These are phyloP conservation scores for Ceratosolen fusciceps DNA, from an alignment of 1,140 invertebrate genomes.

Conservation along the genomic window DNA sequence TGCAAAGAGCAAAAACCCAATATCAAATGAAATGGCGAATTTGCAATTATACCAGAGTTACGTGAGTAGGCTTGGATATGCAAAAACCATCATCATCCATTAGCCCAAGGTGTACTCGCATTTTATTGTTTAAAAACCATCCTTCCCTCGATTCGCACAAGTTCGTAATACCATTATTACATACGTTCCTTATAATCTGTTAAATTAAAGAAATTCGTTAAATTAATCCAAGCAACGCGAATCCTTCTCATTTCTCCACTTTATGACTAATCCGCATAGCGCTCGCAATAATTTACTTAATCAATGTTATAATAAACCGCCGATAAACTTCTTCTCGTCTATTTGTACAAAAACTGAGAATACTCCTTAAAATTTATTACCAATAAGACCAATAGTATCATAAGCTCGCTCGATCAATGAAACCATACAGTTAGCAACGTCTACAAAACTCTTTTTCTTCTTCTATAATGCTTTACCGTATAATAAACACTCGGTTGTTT, in stretches of 20 bases:
- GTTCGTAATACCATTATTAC: not conserved
- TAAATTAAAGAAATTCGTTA: not conserved
- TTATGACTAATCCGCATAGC: not conserved
- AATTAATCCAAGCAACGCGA: not conserved
- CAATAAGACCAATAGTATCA: not conserved
- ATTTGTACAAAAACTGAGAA: not conserved
- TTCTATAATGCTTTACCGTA: slow-evolving; percentile 4
- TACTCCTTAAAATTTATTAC: not conserved
- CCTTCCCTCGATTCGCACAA: not conserved
- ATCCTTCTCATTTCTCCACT: not conserved
- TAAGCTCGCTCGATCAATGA: slow-evolving; percentile 9
- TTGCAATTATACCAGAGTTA: not conserved
- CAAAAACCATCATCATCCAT: not conserved
- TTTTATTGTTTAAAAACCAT: not conserved
- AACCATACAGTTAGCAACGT: too few relatives aligned
- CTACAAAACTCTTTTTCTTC: not conserved
- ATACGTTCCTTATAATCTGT: not conserved
- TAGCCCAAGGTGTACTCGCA: not conserved
- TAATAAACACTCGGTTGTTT: too few relatives aligned
- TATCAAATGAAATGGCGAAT: too few relatives aligned
- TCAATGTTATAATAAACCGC: not conserved
- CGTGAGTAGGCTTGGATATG: not conserved
- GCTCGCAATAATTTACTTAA: not conserved
- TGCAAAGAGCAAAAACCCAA: too few relatives aligned
- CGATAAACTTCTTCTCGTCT: not conserved